A percentile compares a stretch with the other conserved stretches of the same genome.
These are phyloP conservation scores for Drosophila prostipennis DNA, from an alignment of 2,888 invertebrate genomes.

Conservation along the genomic window DNA sequence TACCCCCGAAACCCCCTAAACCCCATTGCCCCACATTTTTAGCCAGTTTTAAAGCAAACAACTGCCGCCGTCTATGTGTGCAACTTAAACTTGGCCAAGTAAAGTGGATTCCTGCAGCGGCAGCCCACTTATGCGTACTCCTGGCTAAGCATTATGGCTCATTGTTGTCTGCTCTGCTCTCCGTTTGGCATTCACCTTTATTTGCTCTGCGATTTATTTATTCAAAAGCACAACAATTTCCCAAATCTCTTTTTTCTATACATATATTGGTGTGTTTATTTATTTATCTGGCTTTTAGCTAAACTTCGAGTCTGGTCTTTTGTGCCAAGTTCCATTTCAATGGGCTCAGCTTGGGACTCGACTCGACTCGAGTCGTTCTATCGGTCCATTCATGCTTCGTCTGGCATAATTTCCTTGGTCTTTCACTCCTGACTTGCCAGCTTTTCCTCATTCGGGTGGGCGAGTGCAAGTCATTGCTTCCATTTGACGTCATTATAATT, in stretches of 20 bases:
- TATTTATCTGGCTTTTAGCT: conserved; percentile 75
- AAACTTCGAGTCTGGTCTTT: conserved; percentile 72
- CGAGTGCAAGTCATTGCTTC: conserved; percentile 36
- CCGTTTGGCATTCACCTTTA: conserved; percentile 62
- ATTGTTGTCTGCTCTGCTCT: conserved; percentile 45
- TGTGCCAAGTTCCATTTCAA: conserved; percentile 71
- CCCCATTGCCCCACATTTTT: conserved; percentile 10
- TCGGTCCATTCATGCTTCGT: conserved; percentile 59
- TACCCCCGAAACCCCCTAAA: background rate
- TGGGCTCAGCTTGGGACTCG: conserved; percentile 46
- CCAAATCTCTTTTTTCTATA: conserved; percentile 38
- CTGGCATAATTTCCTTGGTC: conserved; percentile 54
- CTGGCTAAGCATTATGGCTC: conserved; percentile 50
- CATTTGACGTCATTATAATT: conserved; percentile 65
- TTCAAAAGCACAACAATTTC: conserved; percentile 68
- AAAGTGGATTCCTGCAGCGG: conserved; percentile 21
- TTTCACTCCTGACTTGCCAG: conserved; percentile 58
- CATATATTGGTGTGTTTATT: conserved; percentile 19
- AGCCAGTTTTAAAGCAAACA: conserved; percentile 37
- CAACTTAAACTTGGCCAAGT: conserved; percentile 39
- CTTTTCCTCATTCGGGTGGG: conserved; percentile 40
- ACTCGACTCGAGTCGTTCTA: conserved; percentile 18
- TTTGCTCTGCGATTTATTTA: conserved; percentile 67
- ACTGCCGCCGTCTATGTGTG: conserved; percentile 20
- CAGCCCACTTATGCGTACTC: conserved; percentile 47